phyloP scores from a whole-genome alignment of 2,113 vertebrate species.

The Tetraodon nigroviridis region DNA sequence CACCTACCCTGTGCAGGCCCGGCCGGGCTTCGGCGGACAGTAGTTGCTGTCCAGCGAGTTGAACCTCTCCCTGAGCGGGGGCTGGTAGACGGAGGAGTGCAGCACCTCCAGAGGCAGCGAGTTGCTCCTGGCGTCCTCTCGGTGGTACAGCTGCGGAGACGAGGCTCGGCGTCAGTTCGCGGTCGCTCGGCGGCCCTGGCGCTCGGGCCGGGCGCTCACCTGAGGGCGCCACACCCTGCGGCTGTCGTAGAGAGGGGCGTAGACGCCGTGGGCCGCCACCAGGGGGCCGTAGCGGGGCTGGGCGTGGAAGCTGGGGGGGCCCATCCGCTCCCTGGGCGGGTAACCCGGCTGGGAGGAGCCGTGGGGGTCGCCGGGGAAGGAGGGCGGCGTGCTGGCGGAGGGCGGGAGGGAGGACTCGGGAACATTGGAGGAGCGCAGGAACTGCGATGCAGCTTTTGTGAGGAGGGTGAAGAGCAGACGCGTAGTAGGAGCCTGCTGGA shows the following conservation, averaged over 20 bases:
- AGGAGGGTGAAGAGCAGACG: constrained; percentile 80
- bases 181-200: neutral
- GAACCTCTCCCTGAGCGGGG: constrained; percentile 89
- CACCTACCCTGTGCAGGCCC: constrained; percentile 84
- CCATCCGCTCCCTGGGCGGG: constrained; percentile 83
- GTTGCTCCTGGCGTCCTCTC: constrained; percentile 93
- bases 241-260: constrained; percentile 93
- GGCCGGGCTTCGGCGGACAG: constrained; percentile 85
- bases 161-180: neutral
- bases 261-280: constrained; percentile 83
- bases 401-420: constrained; percentile 86
- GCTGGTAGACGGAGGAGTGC: constrained; percentile 88
- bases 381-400: constrained; percentile 69
- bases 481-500: constrained; percentile 83
- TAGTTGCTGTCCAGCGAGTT: constrained; percentile 93
- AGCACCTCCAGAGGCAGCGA: constrained; percentile 93
- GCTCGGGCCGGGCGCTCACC: constrained; percentile 31
- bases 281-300: constrained; percentile 80
- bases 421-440: constrained; percentile 85
- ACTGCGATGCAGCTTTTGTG: constrained; percentile 87
- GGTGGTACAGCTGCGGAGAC: constrained; percentile 81
- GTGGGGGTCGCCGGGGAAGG: constrained; percentile 51
- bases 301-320: constrained; percentile 78
- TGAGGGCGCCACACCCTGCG: constrained; percentile 91
- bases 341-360: constrained; percentile 32